Base-by-base conservation (phyloP, 2,888 invertebrate genomes). In the Isoperla grammatica region DNA sequence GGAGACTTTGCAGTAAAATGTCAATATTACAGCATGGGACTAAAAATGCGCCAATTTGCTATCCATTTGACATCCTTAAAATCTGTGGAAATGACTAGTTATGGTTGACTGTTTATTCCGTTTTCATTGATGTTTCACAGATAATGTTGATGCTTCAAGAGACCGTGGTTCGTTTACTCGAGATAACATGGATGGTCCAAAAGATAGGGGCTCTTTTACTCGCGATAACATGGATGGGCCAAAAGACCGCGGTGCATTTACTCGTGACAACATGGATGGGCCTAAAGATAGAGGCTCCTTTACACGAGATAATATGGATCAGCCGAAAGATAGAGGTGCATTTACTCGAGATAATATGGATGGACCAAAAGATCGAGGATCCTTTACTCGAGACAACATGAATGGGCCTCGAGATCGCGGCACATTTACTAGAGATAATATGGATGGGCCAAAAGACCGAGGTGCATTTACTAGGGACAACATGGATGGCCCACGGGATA, bases 351-450 rank as follows among this genome's bases (percentile, higher is more conserved):
- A 48, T 13, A 48, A 35, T 12, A 19, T 15, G 15, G 53, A 53
- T 20, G 29, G 29, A 6, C 29, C 29, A 29, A 29, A 29, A 8
- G 29, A 29, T 8, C 53, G 53, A 5, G 53, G 53, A 1, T 2
- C 39, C 11, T 53, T 53, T 37, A 53, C 53, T 17, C 53, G 53
- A 2, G 53, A 53, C 1, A 53, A 53, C 19, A 53, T 53, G 53
- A 45, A 13, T 17, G 45, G 53, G 19, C 39, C 29, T 22, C 63
- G 66, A 29, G 65, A 63, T 20, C 64, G 63, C 11, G 64, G 59
- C 70, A 71, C 67, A 60, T 64, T 56, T 71, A 11, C 63, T 65
- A 46, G 61, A 43, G 56, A 35, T 56, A 61, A 37, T 61, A 15
- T 23, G 6, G 20, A 23, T 12, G 37, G 17, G 13, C 17, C 15